Conservation (phyloP, 2,113 vertebrate genomes). For the Peromyscus leucopus region DNA sequence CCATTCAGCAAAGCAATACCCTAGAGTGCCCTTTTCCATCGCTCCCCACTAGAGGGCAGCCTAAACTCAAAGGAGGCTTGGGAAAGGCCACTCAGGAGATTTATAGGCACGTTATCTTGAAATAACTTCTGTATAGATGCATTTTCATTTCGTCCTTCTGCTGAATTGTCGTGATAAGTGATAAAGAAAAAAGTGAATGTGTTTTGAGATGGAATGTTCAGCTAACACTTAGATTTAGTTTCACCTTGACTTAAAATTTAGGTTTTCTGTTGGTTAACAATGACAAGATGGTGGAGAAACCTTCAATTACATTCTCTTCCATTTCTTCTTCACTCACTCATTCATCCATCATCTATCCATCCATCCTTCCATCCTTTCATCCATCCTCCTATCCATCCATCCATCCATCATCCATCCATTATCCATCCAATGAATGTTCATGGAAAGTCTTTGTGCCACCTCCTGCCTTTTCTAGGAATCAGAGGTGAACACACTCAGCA, state of each 20-base stretch:
- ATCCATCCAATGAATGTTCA: background rate
- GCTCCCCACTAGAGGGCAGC: constrained; percentile 28
- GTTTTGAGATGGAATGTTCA: constrained; percentile 24
- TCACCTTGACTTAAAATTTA: constrained; percentile 2
- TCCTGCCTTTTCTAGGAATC: background rate
- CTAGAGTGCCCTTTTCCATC: background rate
- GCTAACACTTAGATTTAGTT: background rate
- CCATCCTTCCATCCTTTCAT: background rate
- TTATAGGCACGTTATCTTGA: background rate
- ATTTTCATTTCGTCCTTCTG: constrained; percentile 29
- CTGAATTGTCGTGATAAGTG: background rate
- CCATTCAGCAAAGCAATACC: background rate
- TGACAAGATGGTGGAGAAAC: background rate
- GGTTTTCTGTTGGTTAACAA: background rate
- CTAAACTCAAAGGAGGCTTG: constrained; percentile 9
- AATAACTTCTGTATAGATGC: background rate
- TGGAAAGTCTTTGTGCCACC: background rate
- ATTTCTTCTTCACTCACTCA: background rate
- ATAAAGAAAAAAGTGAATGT: background rate
- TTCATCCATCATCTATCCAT: background rate
- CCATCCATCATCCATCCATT: too few species aligned
- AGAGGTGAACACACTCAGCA: background rate
- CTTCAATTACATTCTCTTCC: background rate
- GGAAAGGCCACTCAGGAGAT: background rate
- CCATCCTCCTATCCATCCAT: too few species aligned